Evolutionary conservation across 37 sponge, comb jelly and placozoan species (phyloP).

Genomic region (Geodia barretti): DNA sequence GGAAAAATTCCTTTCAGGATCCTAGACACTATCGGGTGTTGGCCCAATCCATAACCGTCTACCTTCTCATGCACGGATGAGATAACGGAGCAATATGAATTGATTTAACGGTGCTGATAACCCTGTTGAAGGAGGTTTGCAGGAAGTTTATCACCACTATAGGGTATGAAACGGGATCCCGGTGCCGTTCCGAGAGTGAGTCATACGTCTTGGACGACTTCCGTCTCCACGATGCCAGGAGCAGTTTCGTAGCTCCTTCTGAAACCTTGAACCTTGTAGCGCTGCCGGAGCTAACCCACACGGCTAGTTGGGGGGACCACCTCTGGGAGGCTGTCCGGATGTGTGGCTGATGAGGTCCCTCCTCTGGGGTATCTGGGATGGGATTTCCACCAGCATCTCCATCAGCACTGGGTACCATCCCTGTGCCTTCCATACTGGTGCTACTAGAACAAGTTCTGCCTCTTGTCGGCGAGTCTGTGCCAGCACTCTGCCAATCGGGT

Average conservation of each 20-base stretch:
- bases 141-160: too few species aligned
- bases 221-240: conserved; percentile 45
- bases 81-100: conserved; percentile 39
- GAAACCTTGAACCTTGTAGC: conserved; percentile 18
- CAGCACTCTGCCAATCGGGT: conserved; percentile 30
- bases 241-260: conserved; percentile 29
- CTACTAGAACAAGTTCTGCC: conserved; percentile 18
- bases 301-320: conserved; percentile 36
- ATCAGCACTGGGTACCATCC: conserved; percentile 50
- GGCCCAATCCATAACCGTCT: conserved; percentile 35
- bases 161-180: conserved; percentile 13
- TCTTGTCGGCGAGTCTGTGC: conserved; percentile 4
- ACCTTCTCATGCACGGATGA: conserved; percentile 22
- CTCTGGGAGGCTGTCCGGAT: conserved; percentile 4
- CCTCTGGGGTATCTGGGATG: neutral
- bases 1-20: conserved; percentile 37
- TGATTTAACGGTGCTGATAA: conserved; percentile 11
- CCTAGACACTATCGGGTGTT: conserved; percentile 33
- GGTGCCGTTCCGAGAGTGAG: conserved; percentile 19
- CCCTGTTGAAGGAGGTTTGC: conserved; percentile 16
- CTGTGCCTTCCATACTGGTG: conserved; percentile 49
- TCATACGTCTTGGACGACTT: conserved; percentile 28
- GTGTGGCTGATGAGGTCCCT: conserved; percentile 23
- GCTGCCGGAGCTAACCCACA: conserved; percentile 57
- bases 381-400: conserved; percentile 15